Percentiles rank a stretch among this genome's conserved stretches.
Conservation (phyloP, 2,888 invertebrate species). For the Sisyra terminalis region DNA sequence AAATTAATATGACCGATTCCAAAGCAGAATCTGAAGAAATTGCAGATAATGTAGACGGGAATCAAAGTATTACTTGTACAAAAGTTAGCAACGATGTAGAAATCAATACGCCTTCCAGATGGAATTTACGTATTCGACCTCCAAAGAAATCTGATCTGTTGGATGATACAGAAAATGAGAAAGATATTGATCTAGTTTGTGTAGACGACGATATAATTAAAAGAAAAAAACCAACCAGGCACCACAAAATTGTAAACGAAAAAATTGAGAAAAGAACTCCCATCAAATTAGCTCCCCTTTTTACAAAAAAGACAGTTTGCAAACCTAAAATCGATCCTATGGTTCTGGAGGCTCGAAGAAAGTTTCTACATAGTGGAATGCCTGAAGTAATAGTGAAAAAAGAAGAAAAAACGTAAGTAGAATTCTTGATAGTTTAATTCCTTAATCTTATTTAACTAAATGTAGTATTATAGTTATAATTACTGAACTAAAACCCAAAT, state of each 20-base stretch:
- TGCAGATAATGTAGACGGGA: no score
- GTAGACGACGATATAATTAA: background rate
- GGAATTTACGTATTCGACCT: no score
- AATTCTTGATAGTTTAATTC: background rate
- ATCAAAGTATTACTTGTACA: no score
- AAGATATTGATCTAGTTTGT: no score
- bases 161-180: no score
- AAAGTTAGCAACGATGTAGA: no score
- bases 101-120: no score
- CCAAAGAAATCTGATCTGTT: no score
- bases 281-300: conserved; percentile 53
- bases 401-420: conserved; percentile 26
- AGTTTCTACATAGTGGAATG: conserved; percentile 56
- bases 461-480: no score
- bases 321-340: conserved; percentile 38
- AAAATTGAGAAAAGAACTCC: background rate
- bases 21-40: background rate
- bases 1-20: conserved; percentile 13
- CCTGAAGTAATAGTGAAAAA: conserved; percentile 39
- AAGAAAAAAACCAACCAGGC: background rate
- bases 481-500: no score
- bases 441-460: background rate
- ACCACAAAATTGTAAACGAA: background rate
- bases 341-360: conserved; percentile 42
- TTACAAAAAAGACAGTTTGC: conserved; percentile 29